Evolutionary conservation across 2,888 invertebrate genomes (phyloP), one percentile per base, ranked within the genome.

Genomic region (Ochropleura leucogaster): DNA sequence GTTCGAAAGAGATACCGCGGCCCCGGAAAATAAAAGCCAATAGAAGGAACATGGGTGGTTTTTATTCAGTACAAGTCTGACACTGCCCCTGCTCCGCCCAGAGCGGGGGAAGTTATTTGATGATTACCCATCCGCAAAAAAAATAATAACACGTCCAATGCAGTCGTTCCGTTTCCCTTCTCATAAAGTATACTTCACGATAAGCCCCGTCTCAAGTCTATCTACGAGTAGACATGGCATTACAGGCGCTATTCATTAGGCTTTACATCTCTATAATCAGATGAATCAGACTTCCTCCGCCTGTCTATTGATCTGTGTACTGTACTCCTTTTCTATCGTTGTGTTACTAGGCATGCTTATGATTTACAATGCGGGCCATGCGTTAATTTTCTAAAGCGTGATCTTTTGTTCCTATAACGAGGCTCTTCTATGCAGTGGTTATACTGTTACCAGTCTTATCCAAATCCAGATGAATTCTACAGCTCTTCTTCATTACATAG

Each of bases 141-240:
- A 30, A 30, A n/a, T n/a, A n/a, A 71, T 71, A 71, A 80, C 51
- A 59, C 65, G 20, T 60, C 10, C 18, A 16, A 47, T 68, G 84
- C 62, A 71, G 30, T 70, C 49, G 42, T 20, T 44, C 16, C 49
- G 42, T 20, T 40, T 12, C 40, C 9, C 12, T 14, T 49, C 12
- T 30, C 30, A 30, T 51, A 55, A 51, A 51, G 59, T 53, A 62
- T 53, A 66, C 30, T 63, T 49, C 67, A 70, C 20, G 51, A 73
- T 78, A 67, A 53, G 16, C 40, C 44, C 30, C 30, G 10, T 53
- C 40, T 62, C 51, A 78, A 40, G n/a, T 71, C 30, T 16, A 70
- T 51, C 12, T 10, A 16, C 12, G 30, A n/a, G n/a, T 44, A 80
- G 46, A 30, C 49, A 53, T 53, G 62, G 18, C 62, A 59, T 80